Conservation (phyloP, 2,113 vertebrate species). For the Potamarius usumacintae region DNA sequence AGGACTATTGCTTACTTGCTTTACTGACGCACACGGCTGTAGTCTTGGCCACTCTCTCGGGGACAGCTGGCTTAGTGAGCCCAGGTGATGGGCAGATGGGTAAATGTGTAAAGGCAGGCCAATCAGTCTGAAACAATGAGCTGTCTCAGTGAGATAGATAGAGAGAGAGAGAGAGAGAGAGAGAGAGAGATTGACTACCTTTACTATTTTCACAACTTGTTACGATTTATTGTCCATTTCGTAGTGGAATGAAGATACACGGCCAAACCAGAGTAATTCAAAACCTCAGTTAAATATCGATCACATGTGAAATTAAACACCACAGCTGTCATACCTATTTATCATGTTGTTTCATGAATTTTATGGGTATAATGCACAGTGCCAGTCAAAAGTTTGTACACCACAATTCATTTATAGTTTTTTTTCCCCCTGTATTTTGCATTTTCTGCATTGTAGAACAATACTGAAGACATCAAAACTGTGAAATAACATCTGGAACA, state of each 20-base stretch:
- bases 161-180: slow-evolving; percentile 2
- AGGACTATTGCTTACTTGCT: slow-evolving; percentile 57
- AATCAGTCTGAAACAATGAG: slow-evolving; percentile 74
- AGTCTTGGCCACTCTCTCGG: slow-evolving; percentile 56
- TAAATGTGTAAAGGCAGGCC: slow-evolving; percentile 75
- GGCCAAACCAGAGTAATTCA: neutral
- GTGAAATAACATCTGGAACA: too few relatives aligned
- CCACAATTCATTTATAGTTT: too few relatives aligned
- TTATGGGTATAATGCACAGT: neutral
- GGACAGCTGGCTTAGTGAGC: slow-evolving; percentile 76
- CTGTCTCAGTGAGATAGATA: slow-evolving; percentile 43
- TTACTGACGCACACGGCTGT: slow-evolving; percentile 64
- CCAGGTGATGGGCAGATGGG: slow-evolving; percentile 73
- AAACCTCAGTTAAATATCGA: neutral
- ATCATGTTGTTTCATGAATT: neutral
- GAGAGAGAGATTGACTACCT: slow-evolving; percentile 4
- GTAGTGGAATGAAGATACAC: neutral
- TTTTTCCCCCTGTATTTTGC: too few relatives aligned
- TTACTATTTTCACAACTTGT: slow-evolving; percentile 6
- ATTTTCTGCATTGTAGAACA: too few relatives aligned
- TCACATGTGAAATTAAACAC: neutral
- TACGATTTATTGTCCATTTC: neutral
- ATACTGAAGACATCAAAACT: too few relatives aligned
- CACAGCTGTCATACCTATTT: too few relatives aligned
- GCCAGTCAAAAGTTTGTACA: too few relatives aligned